Evolutionary conservation across 2,113 vertebrate species (phyloP).

Genomic region (Orycteropus afer): DNA sequence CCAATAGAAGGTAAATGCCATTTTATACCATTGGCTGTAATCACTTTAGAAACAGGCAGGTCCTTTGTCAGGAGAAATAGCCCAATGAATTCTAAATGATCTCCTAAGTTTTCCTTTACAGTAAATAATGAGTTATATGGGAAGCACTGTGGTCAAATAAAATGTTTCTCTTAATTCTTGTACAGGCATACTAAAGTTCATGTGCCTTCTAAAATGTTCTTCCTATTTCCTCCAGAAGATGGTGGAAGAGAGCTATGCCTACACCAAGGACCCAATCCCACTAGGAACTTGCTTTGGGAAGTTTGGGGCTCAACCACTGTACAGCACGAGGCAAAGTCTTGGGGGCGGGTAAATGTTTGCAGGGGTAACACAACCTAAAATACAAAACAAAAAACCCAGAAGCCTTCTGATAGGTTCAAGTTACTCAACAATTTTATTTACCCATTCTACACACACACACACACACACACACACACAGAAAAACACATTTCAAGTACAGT

Average conservation of each 20-base stretch:
- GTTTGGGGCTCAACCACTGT: neutral
- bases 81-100: neutral
- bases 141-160: neutral
- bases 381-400: slow-evolving; percentile 67
- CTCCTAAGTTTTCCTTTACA: neutral
- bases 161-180: slow-evolving; percentile 10
- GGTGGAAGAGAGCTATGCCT: slow-evolving; percentile 41
- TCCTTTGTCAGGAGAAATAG: slow-evolving; percentile 7
- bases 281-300: neutral
- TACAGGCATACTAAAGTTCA: neutral
- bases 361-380: slow-evolving; percentile 45
- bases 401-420: slow-evolving; percentile 55
- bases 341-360: neutral
- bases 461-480: neutral
- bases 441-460: slow-evolving; percentile 54
- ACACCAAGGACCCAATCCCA: neutral
- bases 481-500: slow-evolving; percentile 66
- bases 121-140: neutral
- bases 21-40: neutral
- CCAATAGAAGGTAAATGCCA: neutral
- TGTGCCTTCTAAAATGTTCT: slow-evolving; percentile 1
- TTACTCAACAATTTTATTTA: slow-evolving; percentile 72
- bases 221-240: slow-evolving; percentile 58
- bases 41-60: slow-evolving; percentile 16
- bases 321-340: neutral